Conservation (phyloP, 2,888 invertebrate species). For the Epiperipatus broadwayi region DNA sequence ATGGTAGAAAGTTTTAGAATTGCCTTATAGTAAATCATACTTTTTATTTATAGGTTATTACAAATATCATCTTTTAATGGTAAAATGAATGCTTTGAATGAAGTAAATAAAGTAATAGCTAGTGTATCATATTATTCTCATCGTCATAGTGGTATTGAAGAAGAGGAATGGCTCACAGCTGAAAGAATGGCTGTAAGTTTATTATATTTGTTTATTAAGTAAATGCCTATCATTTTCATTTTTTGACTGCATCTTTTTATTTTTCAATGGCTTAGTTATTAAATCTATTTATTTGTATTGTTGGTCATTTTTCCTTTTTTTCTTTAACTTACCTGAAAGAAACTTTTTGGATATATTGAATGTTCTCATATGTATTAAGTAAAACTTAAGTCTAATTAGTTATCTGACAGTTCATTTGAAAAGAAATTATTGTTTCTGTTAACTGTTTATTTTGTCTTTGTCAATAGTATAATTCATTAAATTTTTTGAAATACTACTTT, state of each 20-base stretch:
- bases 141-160: conserved; percentile 43
- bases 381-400: too few relatives aligned
- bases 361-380: too few relatives aligned
- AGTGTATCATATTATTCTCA: conserved; percentile 74
- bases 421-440: too few relatives aligned
- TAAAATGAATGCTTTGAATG: conserved; percentile 95
- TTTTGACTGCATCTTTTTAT: too few relatives aligned
- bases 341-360: background rate
- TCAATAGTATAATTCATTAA: too few relatives aligned
- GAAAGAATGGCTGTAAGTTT: conserved; percentile 71
- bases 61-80: conserved; percentile 96
- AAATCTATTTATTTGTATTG: conserved; percentile 19
- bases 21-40: too few relatives aligned
- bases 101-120: conserved; percentile 87
- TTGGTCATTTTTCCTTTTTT: conserved; percentile 18
- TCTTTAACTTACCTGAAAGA: conserved; percentile 10
- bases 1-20: too few relatives aligned
- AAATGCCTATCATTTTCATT: too few relatives aligned
- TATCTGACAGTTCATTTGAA: too few relatives aligned
- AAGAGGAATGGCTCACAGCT: conserved; percentile 78
- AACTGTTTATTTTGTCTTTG: too few relatives aligned
- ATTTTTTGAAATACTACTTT: too few relatives aligned
- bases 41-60: conserved; percentile 40
- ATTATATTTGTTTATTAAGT: background rate
- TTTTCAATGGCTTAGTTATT: background rate